These are phyloP conservation scores for Acanthurus tractus DNA, from an alignment of 2,797 vertebrate genomes.

Conservation along the genomic window DNA sequence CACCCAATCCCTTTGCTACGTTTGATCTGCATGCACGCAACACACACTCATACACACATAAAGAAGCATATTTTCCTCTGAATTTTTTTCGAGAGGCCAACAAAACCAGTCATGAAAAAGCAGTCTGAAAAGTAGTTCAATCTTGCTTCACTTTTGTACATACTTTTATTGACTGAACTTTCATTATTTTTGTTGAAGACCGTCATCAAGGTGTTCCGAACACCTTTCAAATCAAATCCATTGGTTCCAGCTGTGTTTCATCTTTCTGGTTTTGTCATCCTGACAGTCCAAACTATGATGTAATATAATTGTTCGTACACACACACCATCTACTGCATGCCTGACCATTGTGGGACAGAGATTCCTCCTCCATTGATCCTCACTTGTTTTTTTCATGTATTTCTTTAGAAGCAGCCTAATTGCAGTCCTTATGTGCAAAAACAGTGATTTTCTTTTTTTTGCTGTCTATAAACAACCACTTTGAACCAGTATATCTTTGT, in stretches of 20 bases:
- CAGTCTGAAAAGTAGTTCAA: not conserved
- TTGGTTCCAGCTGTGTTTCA: not conserved
- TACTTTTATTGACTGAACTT: not conserved
- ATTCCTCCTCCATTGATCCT: too few species aligned
- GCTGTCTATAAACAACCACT: too few species aligned
- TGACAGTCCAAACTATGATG: too few species aligned
- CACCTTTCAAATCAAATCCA: not conserved
- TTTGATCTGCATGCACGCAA: slow-evolving; percentile 72
- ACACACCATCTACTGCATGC: too few species aligned
- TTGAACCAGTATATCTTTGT: too few species aligned
- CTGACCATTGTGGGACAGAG: too few species aligned
- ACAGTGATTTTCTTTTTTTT: too few species aligned
- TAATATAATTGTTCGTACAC: too few species aligned
- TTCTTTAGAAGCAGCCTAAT: too few species aligned
- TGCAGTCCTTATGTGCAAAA: too few species aligned
- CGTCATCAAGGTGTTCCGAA: not conserved
- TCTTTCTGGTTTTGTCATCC: not conserved
- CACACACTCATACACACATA: not conserved
- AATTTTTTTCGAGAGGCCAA: not conserved
- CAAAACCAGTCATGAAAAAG: too few species aligned
- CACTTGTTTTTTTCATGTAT: too few species aligned
- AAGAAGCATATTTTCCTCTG: not conserved
- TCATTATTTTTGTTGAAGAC: not conserved
- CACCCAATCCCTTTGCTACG: slow-evolving; percentile 72
- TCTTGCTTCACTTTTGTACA: not conserved